Evolutionary conservation across 2,113 vertebrate species (phyloP).

Genomic region (Irena cyanogastra): DNA sequence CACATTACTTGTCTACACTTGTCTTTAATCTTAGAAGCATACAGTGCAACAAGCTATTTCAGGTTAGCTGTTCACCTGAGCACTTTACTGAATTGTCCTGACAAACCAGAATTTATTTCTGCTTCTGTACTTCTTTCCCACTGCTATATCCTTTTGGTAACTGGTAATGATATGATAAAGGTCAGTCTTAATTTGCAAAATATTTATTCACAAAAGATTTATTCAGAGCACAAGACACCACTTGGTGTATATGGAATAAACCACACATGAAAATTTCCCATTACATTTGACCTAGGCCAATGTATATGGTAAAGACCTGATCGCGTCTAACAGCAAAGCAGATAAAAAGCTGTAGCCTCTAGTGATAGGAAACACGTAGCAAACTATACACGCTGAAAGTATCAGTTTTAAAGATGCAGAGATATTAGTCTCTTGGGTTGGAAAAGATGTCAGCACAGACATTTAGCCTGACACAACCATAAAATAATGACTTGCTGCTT

Average conservation of each 20-base stretch:
- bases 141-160: not conserved
- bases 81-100: not conserved
- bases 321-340: not conserved
- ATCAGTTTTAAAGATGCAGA: not conserved
- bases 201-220: not conserved
- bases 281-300: not conserved
- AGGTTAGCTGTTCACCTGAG: not conserved
- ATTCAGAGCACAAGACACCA: not conserved
- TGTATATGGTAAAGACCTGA: not conserved
- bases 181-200: not conserved
- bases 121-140: not conserved
- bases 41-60: not conserved
- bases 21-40: not conserved
- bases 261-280: not conserved
- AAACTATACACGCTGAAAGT: not conserved
- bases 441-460: not conserved
- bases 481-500: constrained; percentile 7
- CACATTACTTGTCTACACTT: not conserved
- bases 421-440: not conserved
- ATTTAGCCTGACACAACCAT: not conserved
- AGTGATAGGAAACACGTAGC: not conserved
- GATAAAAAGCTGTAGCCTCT: not conserved
- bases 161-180: not conserved
- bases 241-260: not conserved
- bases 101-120: not conserved